Evolutionary conservation across 2,888 invertebrate species (phyloP).

Genomic region (Iphiclides podalirius): DNA sequence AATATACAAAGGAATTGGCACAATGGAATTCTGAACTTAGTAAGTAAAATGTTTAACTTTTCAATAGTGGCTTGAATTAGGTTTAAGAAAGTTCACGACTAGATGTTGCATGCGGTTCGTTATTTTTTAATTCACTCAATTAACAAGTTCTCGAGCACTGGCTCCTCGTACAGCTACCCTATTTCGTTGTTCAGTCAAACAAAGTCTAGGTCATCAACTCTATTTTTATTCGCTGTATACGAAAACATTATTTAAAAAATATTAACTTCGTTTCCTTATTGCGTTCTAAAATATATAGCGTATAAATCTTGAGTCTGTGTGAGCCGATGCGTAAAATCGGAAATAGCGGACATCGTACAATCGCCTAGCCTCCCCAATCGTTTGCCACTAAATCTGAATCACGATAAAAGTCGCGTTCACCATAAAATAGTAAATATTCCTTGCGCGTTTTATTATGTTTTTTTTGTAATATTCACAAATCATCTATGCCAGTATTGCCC

Average conservation of each 20-base stretch:
- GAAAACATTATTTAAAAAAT: background rate
- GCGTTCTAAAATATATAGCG: slow-evolving; percentile 34
- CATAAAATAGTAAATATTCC: slow-evolving; percentile 71
- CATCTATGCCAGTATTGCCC: slow-evolving; percentile 36
- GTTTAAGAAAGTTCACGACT: too few relatives aligned
- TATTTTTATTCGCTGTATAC: background rate
- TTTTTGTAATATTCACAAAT: slow-evolving; percentile 51
- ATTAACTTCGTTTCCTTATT: slow-evolving; percentile 1
- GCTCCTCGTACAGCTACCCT: too few relatives aligned
- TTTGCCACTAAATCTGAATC: slow-evolving; percentile 68
- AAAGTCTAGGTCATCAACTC: too few relatives aligned
- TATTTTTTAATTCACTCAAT: too few relatives aligned
- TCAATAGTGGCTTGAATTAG: too few relatives aligned
- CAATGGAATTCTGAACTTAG: too few relatives aligned
- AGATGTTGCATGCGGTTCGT: too few relatives aligned
- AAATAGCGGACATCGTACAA: slow-evolving; percentile 58
- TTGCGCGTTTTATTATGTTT: slow-evolving; percentile 61
- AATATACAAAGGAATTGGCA: too few relatives aligned
- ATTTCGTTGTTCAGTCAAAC: too few relatives aligned
- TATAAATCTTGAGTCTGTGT: slow-evolving; percentile 46
- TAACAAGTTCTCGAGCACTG: too few relatives aligned
- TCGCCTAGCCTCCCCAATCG: slow-evolving; percentile 50
- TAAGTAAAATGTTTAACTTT: too few relatives aligned
- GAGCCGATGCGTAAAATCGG: slow-evolving; percentile 66
- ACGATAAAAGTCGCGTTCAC: slow-evolving; percentile 64